phyloP scores from a whole-genome alignment of 2,888 invertebrate species.

The Gortyna flavago region DNA sequence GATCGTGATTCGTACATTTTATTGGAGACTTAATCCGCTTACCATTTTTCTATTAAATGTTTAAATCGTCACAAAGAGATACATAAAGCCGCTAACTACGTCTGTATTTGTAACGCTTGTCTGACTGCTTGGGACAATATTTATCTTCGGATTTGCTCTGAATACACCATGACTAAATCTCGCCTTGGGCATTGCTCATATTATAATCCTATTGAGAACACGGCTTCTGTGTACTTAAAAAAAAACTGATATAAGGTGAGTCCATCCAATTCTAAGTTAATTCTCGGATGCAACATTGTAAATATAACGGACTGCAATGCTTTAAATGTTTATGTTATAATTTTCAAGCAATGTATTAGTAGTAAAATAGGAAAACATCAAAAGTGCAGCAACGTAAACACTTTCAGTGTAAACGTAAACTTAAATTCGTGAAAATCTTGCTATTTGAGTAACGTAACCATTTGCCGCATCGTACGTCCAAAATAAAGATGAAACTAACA shows the following conservation, averaged over 20 bases:
- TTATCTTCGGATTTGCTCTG: slow-evolving; percentile 76
- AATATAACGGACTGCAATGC: slow-evolving; percentile 24
- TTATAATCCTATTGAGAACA: slow-evolving; percentile 63
- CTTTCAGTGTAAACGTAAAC: slow-evolving; percentile 20
- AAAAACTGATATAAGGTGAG: slow-evolving; percentile 9
- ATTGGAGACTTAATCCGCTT: slow-evolving; percentile 60
- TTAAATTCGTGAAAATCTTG: slow-evolving; percentile 20
- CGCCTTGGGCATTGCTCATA: slow-evolving; percentile 69
- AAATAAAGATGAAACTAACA: slow-evolving; percentile 76
- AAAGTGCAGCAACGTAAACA: slow-evolving; percentile 26
- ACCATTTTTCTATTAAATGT: slow-evolving; percentile 59
- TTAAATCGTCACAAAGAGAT: slow-evolving; percentile 66
- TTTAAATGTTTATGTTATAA: slow-evolving; percentile 21
- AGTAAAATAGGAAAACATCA: slow-evolving; percentile 28
- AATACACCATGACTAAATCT: slow-evolving; percentile 74
- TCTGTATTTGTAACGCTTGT: slow-evolving; percentile 74
- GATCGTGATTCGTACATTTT: slow-evolving; percentile 68
- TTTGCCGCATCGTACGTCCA: slow-evolving; percentile 56
- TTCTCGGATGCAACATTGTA: slow-evolving; percentile 43
- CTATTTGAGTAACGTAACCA: slow-evolving; percentile 33
- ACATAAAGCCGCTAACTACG: slow-evolving; percentile 46
- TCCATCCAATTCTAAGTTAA: slow-evolving; percentile 8
- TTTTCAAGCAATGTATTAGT: slow-evolving; percentile 27
- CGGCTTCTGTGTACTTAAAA: slow-evolving; percentile 56
- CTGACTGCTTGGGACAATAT: slow-evolving; percentile 78